phyloP scores from a whole-genome alignment of 2,113 vertebrate genomes.

The Cinclus cinclus region DNA sequence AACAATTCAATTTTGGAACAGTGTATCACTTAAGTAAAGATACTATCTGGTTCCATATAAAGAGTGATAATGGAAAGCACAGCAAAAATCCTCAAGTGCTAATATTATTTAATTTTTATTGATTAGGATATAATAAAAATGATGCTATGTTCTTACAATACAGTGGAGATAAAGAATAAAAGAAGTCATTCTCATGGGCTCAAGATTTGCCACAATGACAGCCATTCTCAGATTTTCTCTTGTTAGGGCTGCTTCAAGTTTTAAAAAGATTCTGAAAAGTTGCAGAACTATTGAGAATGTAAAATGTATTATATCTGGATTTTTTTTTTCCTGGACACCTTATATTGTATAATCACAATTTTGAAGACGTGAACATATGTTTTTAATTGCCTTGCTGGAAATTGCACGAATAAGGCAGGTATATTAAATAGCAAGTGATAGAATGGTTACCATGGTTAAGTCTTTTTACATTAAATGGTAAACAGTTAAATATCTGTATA shows the following conservation, averaged over 20 bases:
- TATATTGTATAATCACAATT: not conserved
- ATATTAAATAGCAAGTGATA: not conserved
- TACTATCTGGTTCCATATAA: rapidly evolving
- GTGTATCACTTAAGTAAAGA: not conserved
- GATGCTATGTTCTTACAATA: not conserved
- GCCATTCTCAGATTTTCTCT: not conserved
- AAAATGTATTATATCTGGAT: not conserved
- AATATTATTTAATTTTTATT: not conserved
- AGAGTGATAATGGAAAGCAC: not conserved
- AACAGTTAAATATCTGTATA: constrained; percentile 10
- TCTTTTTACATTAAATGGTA: not conserved
- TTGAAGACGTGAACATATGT: not conserved
- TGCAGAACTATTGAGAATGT: not conserved
- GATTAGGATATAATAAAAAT: not conserved
- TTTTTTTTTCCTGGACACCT: not conserved
- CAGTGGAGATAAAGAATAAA: not conserved
- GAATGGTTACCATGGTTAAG: constrained; percentile 16
- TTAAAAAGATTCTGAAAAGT: not conserved
- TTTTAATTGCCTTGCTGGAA: not conserved
- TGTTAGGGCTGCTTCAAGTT: not conserved
- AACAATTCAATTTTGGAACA: not conserved
- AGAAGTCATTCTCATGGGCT: not conserved
- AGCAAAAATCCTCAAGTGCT: not conserved
- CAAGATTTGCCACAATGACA: not conserved
- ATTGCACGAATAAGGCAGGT: not conserved